A percentile compares a stretch with the other conserved stretches of the same genome.
Evolutionary conservation across 2,113 vertebrate genomes (phyloP).

Genomic region (Glaucidium brasilianum): DNA sequence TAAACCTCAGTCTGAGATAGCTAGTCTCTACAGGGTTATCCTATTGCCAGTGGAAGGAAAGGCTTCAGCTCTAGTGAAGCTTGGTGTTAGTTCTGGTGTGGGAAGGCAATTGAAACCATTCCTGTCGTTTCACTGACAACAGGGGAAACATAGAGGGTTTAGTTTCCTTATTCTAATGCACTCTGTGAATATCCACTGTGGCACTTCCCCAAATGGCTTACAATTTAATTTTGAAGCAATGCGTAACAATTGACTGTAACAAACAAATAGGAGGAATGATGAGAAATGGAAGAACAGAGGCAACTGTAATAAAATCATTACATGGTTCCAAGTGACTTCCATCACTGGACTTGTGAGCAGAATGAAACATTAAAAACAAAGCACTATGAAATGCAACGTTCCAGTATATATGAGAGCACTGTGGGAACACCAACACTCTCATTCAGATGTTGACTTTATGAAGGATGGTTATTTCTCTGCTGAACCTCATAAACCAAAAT

Average conservation of each 20-base stretch:
- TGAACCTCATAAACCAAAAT: neutral
- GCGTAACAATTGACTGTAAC: neutral
- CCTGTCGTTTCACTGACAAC: neutral
- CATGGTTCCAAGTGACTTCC: neutral
- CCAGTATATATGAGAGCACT: neutral
- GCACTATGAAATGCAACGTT: neutral
- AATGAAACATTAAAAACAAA: slow-evolving; percentile 10
- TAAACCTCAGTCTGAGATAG: neutral
- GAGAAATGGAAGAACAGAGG: neutral
- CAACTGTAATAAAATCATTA: neutral
- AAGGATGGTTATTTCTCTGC: neutral
- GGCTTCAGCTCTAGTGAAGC: neutral
- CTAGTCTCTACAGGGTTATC: neutral
- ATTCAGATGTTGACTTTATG: neutral
- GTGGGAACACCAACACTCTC: neutral
- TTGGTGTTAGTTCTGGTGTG: neutral
- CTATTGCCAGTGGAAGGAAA: neutral
- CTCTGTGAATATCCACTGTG: neutral
- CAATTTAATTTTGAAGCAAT: slow-evolving; percentile 26
- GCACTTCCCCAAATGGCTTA: neutral
- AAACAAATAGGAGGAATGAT: slow-evolving; percentile 15
- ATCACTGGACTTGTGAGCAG: neutral
- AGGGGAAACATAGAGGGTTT: neutral
- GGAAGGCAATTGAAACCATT: neutral
- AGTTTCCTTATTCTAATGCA: neutral